These are phyloP conservation scores for Ptilorrhoa leucosticta DNA, from an alignment of 2,113 vertebrate genomes.

Conservation along the genomic window DNA sequence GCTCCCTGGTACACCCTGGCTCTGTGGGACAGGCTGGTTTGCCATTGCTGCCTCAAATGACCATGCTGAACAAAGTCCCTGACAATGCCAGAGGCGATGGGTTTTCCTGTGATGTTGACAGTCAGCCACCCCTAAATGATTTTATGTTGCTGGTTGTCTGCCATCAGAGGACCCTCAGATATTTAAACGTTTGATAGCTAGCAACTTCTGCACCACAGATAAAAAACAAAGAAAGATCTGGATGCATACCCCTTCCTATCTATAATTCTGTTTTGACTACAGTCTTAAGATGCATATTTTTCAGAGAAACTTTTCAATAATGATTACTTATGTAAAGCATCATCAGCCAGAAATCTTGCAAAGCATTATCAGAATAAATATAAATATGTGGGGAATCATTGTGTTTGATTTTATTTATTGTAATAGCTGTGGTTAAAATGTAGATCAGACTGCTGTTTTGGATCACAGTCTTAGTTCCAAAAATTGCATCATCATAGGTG, in stretches of 20 bases:
- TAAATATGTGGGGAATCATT: background rate
- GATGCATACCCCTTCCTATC: background rate
- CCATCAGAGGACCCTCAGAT: background rate
- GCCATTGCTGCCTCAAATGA: background rate
- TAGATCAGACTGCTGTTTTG: conserved; percentile 44
- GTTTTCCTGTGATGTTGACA: background rate
- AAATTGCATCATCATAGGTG: conserved; percentile 62
- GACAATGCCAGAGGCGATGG: background rate
- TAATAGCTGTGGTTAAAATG: conserved; percentile 53
- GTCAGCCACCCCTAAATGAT: background rate
- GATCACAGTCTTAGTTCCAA: conserved; percentile 57
- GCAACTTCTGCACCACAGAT: background rate
- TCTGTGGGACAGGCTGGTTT: background rate
- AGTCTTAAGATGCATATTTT: background rate
- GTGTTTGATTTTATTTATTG: conserved; percentile 43
- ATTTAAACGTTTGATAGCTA: background rate
- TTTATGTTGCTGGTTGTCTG: background rate
- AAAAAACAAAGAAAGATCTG: background rate
- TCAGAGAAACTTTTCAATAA: background rate
- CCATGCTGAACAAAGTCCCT: background rate
- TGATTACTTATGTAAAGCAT: background rate
- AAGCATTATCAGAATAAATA: background rate
- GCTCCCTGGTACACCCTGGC: background rate
- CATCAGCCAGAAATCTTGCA: background rate
- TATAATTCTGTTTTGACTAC: background rate